These are phyloP conservation scores for Mustela nigripes DNA, from an alignment of 2,113 vertebrate species.

Conservation along the genomic window DNA sequence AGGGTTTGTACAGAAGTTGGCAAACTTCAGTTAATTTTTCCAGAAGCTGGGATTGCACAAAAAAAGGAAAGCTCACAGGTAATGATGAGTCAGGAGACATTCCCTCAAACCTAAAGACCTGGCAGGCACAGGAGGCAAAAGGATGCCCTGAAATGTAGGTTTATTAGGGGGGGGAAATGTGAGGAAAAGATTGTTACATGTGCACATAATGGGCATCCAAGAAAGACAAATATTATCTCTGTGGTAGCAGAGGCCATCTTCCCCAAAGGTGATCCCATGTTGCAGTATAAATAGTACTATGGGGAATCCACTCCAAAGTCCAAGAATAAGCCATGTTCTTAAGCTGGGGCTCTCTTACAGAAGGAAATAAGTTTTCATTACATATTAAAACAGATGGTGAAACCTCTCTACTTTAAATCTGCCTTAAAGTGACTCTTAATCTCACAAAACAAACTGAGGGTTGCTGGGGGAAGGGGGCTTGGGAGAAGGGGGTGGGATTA, in stretches of 20 bases:
- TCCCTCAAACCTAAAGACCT: not conserved
- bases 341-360: not conserved
- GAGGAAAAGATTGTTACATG: not conserved
- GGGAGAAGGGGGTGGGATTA: too few species aligned
- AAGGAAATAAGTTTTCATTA: not conserved
- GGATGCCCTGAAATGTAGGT: not conserved
- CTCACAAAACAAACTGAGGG: too few species aligned
- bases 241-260: not conserved
- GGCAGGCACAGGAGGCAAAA: not conserved
- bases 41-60: not conserved
- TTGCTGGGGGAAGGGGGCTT: too few species aligned
- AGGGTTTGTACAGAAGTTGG: constrained; percentile 58
- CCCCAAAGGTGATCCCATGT: not conserved
- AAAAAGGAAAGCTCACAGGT: not conserved
- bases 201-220: not conserved
- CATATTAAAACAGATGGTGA: constrained; percentile 34
- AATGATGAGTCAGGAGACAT: constrained; percentile 25
- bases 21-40: constrained; percentile 42
- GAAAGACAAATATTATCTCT: not conserved
- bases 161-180: not conserved
- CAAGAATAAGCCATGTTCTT: not conserved
- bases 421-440: not conserved
- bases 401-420: not conserved
- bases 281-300: rapidly evolving
- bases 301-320: not conserved